A percentile compares a stretch with the other conserved stretches of the same genome.
These are phyloP conservation scores for Orthosia cruda DNA, from an alignment of 2,888 invertebrate genomes.

Conservation along the genomic window DNA sequence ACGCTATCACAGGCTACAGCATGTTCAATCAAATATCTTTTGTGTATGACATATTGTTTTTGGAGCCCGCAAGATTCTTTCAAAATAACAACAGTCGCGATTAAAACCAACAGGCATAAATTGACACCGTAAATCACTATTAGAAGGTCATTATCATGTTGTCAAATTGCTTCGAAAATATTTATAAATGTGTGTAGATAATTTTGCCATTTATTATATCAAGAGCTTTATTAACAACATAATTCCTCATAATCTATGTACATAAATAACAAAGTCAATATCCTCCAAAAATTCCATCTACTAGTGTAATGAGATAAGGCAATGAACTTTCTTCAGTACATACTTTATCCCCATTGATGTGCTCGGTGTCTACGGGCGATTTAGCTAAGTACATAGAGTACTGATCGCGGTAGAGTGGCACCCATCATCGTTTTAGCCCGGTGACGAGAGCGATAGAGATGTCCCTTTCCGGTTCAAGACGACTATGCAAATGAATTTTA, in stretches of 20 bases:
- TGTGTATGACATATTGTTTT: not conserved
- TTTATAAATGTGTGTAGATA: not conserved
- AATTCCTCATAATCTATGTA: not conserved
- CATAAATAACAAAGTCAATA: slow-evolving; percentile 8
- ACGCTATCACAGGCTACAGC: slow-evolving; percentile 9
- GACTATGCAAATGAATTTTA: slow-evolving; percentile 61
- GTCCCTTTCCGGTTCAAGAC: slow-evolving; percentile 57
- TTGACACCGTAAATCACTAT: no score
- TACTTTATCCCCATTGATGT: slow-evolving; percentile 30
- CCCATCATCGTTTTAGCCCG: slow-evolving; percentile 55
- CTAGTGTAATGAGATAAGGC: not conserved
- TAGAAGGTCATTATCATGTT: not conserved
- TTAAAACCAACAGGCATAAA: no score
- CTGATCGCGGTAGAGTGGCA: slow-evolving; percentile 53
- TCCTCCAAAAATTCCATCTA: not conserved
- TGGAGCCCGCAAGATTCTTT: no score
- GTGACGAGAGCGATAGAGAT: slow-evolving; percentile 62
- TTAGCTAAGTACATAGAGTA: slow-evolving; percentile 59
- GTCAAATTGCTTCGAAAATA: not conserved
- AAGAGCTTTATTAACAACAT: not conserved
- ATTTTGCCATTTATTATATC: not conserved
- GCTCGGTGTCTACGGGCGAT: slow-evolving; percentile 44
- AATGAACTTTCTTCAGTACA: slow-evolving; percentile 12
- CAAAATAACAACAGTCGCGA: no score
- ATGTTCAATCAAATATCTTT: no score